A percentile compares a stretch with the other conserved stretches of the same genome.
These are phyloP conservation scores for Cromileptes altivelis DNA, from an alignment of 2,113 vertebrate species.

Conservation along the genomic window DNA sequence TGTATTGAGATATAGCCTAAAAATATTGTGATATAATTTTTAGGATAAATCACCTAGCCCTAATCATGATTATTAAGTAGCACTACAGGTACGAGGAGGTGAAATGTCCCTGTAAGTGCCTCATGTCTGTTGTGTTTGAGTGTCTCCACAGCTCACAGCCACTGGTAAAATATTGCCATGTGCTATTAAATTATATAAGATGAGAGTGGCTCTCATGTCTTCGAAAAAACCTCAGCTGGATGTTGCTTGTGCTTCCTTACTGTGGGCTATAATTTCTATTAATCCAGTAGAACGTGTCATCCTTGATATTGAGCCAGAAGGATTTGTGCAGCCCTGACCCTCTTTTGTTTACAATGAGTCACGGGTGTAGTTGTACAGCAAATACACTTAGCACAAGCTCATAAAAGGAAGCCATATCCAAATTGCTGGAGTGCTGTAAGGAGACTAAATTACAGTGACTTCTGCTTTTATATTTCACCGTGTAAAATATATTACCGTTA, in stretches of 20 bases:
- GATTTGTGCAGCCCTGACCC: constrained; percentile 57
- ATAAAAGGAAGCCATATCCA: constrained; percentile 34
- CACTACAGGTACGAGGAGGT: too few relatives aligned
- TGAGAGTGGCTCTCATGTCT: background rate
- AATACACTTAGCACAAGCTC: constrained; percentile 49
- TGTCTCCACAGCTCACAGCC: constrained; percentile 13
- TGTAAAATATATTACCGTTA: background rate
- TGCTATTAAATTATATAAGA: constrained; percentile 7
- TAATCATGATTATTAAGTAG: too few relatives aligned
- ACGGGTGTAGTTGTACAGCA: constrained; percentile 41
- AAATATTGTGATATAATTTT: too few relatives aligned
- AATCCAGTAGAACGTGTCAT: constrained; percentile 60
- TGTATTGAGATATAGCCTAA: too few relatives aligned
- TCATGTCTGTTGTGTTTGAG: background rate
- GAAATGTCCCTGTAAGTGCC: background rate
- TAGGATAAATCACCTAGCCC: too few relatives aligned
- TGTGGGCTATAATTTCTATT: constrained; percentile 56
- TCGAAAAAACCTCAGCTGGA: background rate
- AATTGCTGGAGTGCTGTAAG: constrained; percentile 46
- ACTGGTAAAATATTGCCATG: background rate
- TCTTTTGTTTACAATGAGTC: constrained; percentile 66
- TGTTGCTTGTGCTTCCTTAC: constrained; percentile 40
- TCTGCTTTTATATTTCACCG: background rate
- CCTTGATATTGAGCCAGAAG: constrained; percentile 64
- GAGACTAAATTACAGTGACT: background rate